phyloP scores from a whole-genome alignment of 1,140 invertebrate species.

The Conus betulinus region DNA sequence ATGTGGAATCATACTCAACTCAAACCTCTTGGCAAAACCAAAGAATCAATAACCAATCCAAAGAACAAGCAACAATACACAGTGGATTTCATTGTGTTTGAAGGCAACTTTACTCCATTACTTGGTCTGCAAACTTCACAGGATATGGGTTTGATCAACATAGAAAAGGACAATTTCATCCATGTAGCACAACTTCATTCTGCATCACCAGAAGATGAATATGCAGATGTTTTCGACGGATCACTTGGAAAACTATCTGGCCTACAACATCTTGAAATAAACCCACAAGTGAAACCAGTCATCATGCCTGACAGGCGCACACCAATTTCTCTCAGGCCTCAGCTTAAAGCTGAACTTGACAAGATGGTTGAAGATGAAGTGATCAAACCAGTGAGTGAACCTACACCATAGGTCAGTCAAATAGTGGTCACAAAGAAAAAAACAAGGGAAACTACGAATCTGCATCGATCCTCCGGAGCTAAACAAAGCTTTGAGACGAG shows the following conservation, averaged over 20 bases:
- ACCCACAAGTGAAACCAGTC: neutral
- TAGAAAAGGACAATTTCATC: neutral
- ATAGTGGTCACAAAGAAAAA: conserved; percentile 42
- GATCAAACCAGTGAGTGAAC: conserved; percentile 46
- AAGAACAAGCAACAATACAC: neutral
- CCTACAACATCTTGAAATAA: conserved; percentile 10
- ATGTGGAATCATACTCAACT: too few relatives aligned
- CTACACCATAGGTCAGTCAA: conserved; percentile 50
- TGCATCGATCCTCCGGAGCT: conserved; percentile 43
- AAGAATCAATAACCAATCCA: neutral
- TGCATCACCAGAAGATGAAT: too few relatives aligned
- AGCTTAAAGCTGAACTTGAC: too few relatives aligned
- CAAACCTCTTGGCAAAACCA: too few relatives aligned
- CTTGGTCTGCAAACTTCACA: too few relatives aligned
- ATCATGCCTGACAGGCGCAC: too few relatives aligned
- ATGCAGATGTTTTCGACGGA: neutral
- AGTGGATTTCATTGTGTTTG: too few relatives aligned
- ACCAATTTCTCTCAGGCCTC: too few relatives aligned
- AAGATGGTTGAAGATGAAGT: too few relatives aligned
- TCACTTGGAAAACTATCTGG: neutral
- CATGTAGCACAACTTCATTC: too few relatives aligned
- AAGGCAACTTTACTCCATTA: too few relatives aligned
- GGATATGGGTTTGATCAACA: neutral
- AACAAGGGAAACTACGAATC: too few relatives aligned
- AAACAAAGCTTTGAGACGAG: conserved; percentile 43